Evolutionary conservation across 2,797 vertebrate genomes (phyloP), one percentile per base, ranked within the genome.

Genomic region (Melanotaenia maccullochi): DNA sequence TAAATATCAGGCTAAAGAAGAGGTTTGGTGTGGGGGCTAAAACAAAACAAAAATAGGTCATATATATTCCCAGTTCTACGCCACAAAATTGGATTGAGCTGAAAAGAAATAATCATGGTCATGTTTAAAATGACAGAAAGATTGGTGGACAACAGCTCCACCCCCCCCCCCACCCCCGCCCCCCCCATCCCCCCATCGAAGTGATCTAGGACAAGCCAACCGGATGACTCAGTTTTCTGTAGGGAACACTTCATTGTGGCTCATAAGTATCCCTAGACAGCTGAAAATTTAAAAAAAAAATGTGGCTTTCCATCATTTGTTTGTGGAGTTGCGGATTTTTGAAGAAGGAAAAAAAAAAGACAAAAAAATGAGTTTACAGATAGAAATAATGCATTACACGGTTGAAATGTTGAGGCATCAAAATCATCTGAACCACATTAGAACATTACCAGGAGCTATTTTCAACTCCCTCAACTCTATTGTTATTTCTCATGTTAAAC

Each of bases 1-100:
- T 92, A 92, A 91, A 94, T 94, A 91, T 93, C 67, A 65, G 78
- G 85, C 87, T 86, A 85, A 92, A 88, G 80, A 88, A 78, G 78
- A 55, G 66, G 54, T 44, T 30, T 52, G 24, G 69, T 24, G 49
- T 51, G 52, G 62, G 67, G 76, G 66, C 22, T 70, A 76, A 85
- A 81, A 83, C 32, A 18, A 64, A 68, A 28, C 47, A 56, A 84
- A 93, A 92, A 85, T 91, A 87, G 93, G 93, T 91, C 92, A 91
- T 56, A 83, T 86, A 82, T 90, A 85, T 82, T 12, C 78, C 68
- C 67, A 65, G 71, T 85, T 89, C 68, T 49, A 79, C 20, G 35
- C 80, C 71, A 73, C 81, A 81, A 68, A 82, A 83, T 82, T 89
- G 77, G 84, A 90, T 88, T 86, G 84, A 24, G 59, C 44, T 28